phyloP scores from a whole-genome alignment of 2,797 vertebrate species.

The Tauraco hartlaubi region DNA sequence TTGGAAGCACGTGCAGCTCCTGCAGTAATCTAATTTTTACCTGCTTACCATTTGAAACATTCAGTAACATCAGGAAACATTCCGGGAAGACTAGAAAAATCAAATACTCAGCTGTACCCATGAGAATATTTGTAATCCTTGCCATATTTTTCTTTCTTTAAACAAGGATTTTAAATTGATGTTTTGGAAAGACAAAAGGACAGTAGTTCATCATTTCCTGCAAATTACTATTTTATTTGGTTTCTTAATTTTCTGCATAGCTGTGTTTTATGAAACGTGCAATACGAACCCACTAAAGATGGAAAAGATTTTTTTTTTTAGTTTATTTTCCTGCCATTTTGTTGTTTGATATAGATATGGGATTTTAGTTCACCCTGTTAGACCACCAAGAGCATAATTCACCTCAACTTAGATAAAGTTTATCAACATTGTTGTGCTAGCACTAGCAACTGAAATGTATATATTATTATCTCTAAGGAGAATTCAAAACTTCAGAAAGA shows the following conservation, averaged over 20 bases:
- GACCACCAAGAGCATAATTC: not conserved
- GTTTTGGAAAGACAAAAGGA: not conserved
- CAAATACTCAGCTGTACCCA: not conserved
- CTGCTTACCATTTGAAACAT: conserved; percentile 22
- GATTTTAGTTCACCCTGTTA: not conserved
- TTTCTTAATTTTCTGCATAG: conserved; percentile 23
- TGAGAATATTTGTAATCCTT: not conserved
- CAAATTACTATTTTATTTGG: not conserved
- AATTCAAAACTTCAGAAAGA: not conserved
- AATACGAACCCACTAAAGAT: not conserved
- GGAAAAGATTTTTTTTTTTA: not conserved
- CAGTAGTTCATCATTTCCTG: not conserved
- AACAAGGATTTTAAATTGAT: not conserved
- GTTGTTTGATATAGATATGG: not conserved
- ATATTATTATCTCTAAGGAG: not conserved
- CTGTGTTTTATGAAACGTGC: not conserved
- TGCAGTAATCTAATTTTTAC: conserved; percentile 9
- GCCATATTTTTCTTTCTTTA: not conserved
- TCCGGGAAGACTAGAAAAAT: conserved; percentile 13
- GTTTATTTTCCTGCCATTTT: not conserved
- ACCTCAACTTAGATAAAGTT: not conserved
- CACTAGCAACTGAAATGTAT: not conserved
- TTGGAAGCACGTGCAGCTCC: not conserved
- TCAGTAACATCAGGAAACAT: not conserved
- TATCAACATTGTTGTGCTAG: not conserved